These are phyloP conservation scores for Ondatra zibethicus DNA, from an alignment of 2,113 vertebrate genomes.

Conservation along the genomic window DNA sequence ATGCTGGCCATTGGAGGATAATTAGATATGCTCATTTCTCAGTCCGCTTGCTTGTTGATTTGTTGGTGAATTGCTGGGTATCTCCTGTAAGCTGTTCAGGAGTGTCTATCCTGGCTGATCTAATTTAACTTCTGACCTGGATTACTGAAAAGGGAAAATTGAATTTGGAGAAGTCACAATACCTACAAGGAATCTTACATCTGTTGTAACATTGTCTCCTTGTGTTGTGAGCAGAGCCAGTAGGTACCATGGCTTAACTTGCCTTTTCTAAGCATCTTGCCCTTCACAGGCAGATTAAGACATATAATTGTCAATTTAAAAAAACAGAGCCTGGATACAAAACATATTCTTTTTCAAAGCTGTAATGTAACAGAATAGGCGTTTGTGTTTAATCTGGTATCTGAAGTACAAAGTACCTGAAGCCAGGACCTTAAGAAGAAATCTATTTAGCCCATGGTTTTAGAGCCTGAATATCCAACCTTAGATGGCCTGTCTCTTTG, in stretches of 20 bases:
- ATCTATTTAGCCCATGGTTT: background rate
- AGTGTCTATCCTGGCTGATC: background rate
- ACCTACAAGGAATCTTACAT: background rate
- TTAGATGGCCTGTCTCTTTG: background rate
- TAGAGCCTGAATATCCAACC: background rate
- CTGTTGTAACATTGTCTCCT: background rate
- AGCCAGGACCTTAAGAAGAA: background rate
- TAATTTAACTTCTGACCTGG: background rate
- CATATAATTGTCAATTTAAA: background rate
- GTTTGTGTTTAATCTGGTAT: background rate
- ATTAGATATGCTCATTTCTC: background rate
- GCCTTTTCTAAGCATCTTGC: background rate
- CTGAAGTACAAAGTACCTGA: background rate
- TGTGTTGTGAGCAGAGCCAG: background rate
- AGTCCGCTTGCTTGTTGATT: background rate
- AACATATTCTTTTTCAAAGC: background rate
- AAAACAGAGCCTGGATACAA: background rate
- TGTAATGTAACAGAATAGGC: background rate
- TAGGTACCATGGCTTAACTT: background rate
- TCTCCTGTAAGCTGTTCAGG: background rate
- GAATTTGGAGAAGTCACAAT: background rate
- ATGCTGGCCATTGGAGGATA: background rate
- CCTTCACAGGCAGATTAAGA: background rate
- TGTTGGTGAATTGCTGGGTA: background rate
- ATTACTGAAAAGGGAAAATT: background rate